Evolutionary conservation across 1,140 invertebrate genomes (phyloP).

Genomic region (Charaxes varanes): DNA sequence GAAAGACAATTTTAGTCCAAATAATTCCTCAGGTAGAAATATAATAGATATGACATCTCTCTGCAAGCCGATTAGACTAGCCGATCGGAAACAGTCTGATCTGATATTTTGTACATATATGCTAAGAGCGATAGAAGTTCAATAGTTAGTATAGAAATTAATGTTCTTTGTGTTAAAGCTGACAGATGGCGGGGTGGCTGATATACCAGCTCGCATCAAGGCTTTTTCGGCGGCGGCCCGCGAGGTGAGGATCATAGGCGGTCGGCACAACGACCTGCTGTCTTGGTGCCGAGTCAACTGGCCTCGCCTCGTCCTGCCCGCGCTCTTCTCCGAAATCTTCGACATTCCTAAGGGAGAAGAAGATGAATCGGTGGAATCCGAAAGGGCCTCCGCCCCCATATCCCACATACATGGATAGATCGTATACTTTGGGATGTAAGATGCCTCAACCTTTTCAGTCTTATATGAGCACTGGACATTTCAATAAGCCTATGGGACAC

Average conservation of each 20-base stretch:
- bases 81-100: too few relatives aligned
- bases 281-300: slow-evolving; percentile 94
- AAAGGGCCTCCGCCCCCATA: slow-evolving; percentile 5
- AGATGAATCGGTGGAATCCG: slow-evolving; percentile 16
- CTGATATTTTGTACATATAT: too few relatives aligned
- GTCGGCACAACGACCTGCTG: slow-evolving; percentile 88
- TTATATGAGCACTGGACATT: too few relatives aligned
- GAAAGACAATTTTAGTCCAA: too few relatives aligned
- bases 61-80: too few relatives aligned
- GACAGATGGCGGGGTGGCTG: slow-evolving; percentile 18
- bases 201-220: slow-evolving; percentile 76
- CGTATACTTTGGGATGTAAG: too few relatives aligned
- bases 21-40: too few relatives aligned
- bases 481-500: too few relatives aligned
- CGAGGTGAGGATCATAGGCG: slow-evolving; percentile 88
- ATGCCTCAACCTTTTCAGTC: too few relatives aligned
- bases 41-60: too few relatives aligned
- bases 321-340: slow-evolving; percentile 97
- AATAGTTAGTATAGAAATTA: too few relatives aligned
- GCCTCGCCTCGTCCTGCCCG: slow-evolving; percentile 89
- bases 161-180: slow-evolving; percentile 5
- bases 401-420: slow-evolving; percentile 13
- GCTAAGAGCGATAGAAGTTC: too few relatives aligned
- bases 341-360: slow-evolving; percentile 87
- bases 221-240: slow-evolving; percentile 83